phyloP scores from a whole-genome alignment of 2,888 invertebrate genomes.

The Napeogenes sylphis region DNA sequence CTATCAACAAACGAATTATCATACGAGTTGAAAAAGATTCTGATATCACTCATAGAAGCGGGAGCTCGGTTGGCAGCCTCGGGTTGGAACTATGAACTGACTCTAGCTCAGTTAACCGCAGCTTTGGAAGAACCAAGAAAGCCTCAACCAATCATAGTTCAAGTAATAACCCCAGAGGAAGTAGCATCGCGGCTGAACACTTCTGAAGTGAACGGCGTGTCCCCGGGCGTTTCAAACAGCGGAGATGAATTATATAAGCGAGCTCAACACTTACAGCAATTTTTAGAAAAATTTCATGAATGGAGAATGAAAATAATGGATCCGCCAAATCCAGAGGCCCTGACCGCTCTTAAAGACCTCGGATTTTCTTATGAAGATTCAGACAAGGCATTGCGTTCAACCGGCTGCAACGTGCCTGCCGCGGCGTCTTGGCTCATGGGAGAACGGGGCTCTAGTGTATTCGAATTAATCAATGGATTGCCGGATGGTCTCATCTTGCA shows the following conservation, averaged over 20 bases:
- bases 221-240: slow-evolving; percentile 27
- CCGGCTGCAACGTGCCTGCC: slow-evolving; percentile 66
- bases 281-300: slow-evolving; percentile 61
- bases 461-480: slow-evolving; percentile 62
- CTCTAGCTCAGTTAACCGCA: slow-evolving; percentile 56
- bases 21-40: slow-evolving; percentile 60
- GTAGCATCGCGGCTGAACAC: slow-evolving; percentile 52
- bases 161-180: slow-evolving; percentile 66
- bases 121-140: slow-evolving; percentile 60
- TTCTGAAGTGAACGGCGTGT: slow-evolving; percentile 27
- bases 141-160: slow-evolving; percentile 44
- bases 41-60: slow-evolving; percentile 68
- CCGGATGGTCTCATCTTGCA: slow-evolving; percentile 64
- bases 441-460: slow-evolving; percentile 65
- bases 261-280: slow-evolving; percentile 60
- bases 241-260: slow-evolving; percentile 46
- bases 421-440: slow-evolving; percentile 68
- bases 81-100: slow-evolving; percentile 61
- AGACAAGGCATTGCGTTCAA: slow-evolving; percentile 54
- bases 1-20: slow-evolving; percentile 68
- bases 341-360: slow-evolving; percentile 54
- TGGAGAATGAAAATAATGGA: slow-evolving; percentile 60
- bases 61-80: slow-evolving; percentile 66
- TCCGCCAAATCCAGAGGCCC: slow-evolving; percentile 53
- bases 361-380: slow-evolving; percentile 59